Evolutionary conservation across 1,140 invertebrate species (phyloP), one percentile per base, ranked within the genome.

Genomic region (Halotydeus destructor): DNA sequence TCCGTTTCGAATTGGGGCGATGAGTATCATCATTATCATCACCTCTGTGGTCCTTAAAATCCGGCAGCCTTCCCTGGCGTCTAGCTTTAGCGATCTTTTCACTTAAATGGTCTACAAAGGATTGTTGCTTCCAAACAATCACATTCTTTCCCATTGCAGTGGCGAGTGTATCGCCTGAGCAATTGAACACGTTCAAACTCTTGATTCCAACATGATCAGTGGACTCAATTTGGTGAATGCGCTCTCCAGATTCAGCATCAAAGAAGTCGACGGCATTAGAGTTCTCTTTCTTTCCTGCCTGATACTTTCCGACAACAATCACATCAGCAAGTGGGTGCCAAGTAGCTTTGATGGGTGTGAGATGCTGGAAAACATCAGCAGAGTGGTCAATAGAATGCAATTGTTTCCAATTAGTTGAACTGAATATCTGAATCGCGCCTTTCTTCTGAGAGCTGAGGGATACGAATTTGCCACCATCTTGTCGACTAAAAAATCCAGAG

Each of bases 251-350:
- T 2, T 24, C 21, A 21, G n/a, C 16, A 37, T 37, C 35, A 24
- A 37, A 37, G 19, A 37, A 37, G 14, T 37, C 19, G 6, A 37
- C 21, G 6, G 19, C 11, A 24, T 21, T 37, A 24, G 2, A 3
- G 12, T 37, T 11, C 11, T 22, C 14, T 6, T 19, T 37, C 14
- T 21, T 37, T 12, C 51, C 46, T 44, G 58, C 55, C 11, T 59
- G 60, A 45, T 60, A 61, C 12, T 59, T 46, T 1, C 60, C 60
- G 38, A 59, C 54, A 3, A 60, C 55, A 14, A 59, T 52, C 21
- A 60, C 38, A 45, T 63, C 60, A 40, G 53, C 47, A 18, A 61
- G 43, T 4, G 60, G 60, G 45, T 61, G 57, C 60, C 60, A 63
- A 8, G 50, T 48, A 11, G 60, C 60, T 57, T 61, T 61, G 12